Conservation (phyloP, 2,888 invertebrate species). For the Agriotes lineatus region DNA sequence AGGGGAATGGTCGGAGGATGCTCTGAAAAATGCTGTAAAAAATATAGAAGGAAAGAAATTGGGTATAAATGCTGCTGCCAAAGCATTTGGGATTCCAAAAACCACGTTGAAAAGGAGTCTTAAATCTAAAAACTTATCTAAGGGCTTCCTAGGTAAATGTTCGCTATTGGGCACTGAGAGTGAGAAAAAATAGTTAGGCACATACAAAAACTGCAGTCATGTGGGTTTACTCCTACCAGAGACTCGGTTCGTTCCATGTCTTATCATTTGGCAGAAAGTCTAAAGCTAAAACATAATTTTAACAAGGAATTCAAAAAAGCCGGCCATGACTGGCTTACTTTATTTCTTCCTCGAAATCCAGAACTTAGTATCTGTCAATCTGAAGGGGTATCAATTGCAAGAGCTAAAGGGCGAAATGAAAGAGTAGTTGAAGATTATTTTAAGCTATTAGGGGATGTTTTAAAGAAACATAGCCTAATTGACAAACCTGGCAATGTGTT, state of each 20-base stretch:
- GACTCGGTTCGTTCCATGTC: conserved; percentile 42
- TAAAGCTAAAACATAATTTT: conserved; percentile 24
- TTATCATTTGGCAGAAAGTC: conserved; percentile 12
- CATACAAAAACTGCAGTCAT: not conserved
- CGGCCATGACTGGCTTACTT: conserved; percentile 51
- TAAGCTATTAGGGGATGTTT: conserved; percentile 49
- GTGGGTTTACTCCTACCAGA: no score
- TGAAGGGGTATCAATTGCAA: conserved; percentile 52
- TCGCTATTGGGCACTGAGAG: not conserved
- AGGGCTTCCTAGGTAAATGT: no score
- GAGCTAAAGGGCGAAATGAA: conserved; percentile 51
- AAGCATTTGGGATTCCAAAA: not conserved
- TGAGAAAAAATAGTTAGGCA: not conserved
- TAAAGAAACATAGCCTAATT: conserved; percentile 51
- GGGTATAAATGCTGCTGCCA: no score
- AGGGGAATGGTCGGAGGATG: no score
- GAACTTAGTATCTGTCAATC: conserved; percentile 52
- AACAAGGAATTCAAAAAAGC: conserved; percentile 51
- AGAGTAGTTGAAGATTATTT: conserved; percentile 51
- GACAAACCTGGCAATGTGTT: conserved; percentile 56
- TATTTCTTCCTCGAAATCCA: conserved; percentile 47
- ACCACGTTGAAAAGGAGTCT: not conserved
- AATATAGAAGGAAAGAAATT: no score
- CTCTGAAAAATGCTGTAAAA: no score
- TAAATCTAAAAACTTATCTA: no score